phyloP scores from a whole-genome alignment of 1,140 invertebrate genomes.

The Hyles euphorbiae region DNA sequence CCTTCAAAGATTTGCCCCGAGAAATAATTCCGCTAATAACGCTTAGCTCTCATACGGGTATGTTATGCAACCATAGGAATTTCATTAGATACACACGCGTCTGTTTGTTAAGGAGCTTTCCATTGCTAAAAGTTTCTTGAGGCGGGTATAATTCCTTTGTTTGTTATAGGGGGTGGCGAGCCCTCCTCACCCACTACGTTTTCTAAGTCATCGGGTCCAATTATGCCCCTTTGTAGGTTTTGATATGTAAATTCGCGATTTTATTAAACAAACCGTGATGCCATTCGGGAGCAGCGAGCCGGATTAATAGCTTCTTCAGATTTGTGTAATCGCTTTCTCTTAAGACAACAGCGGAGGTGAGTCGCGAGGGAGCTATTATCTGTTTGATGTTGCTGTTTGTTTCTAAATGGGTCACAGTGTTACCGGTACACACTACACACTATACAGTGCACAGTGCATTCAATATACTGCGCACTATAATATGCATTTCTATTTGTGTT shows the following conservation, averaged over 20 bases:
- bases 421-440: neutral
- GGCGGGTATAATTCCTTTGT: slow-evolving; percentile 75
- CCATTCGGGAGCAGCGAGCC: slow-evolving; percentile 70
- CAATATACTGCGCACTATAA: no score
- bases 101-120: slow-evolving; percentile 75
- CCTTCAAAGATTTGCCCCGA: slow-evolving; percentile 71
- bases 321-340: slow-evolving; percentile 75
- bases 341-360: slow-evolving; percentile 64
- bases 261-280: slow-evolving; percentile 75
- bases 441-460: no score
- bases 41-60: slow-evolving; percentile 61
- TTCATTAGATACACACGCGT: slow-evolving; percentile 75
- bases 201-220: slow-evolving; percentile 73
- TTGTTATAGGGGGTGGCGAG: slow-evolving; percentile 61
- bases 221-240: slow-evolving; percentile 74
- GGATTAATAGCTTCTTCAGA: slow-evolving; percentile 74
- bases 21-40: slow-evolving; percentile 74
- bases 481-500: no score
- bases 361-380: slow-evolving; percentile 56
- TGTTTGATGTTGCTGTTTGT: slow-evolving; percentile 25
- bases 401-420: slow-evolving; percentile 5
- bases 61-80: slow-evolving; percentile 75
- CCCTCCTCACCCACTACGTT: slow-evolving; percentile 68
- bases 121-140: slow-evolving; percentile 76
- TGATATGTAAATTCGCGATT: slow-evolving; percentile 74